Evolutionary conservation across 2,113 vertebrate genomes (phyloP).

Genomic region (Addax nasomaculatus): DNA sequence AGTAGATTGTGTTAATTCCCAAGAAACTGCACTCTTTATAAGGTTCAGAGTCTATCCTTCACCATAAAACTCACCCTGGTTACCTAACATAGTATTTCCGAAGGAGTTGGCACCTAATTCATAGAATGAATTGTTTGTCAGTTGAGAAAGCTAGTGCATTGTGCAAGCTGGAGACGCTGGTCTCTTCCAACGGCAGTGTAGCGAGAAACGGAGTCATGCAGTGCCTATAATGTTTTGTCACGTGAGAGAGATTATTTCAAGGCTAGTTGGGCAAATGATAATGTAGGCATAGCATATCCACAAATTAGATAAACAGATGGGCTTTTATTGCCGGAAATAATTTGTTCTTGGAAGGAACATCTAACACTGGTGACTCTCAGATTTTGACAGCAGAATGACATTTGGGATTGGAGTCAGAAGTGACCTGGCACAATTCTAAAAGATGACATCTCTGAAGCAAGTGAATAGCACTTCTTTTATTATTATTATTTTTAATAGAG

Average conservation of each 20-base stretch:
- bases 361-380: conserved; percentile 48
- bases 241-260: conserved; percentile 33
- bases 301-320: conserved; percentile 60
- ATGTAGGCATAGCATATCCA: conserved; percentile 44
- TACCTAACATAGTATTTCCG: not conserved
- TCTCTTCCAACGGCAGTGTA: not conserved
- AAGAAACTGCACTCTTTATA: not conserved
- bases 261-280: conserved; percentile 43
- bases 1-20: not conserved
- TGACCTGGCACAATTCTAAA: conserved; percentile 6
- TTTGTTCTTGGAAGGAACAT: conserved; percentile 56
- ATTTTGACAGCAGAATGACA: conserved; percentile 45
- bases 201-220: not conserved
- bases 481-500: not conserved
- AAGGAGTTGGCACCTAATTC: not conserved
- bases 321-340: conserved; percentile 51
- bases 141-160: not conserved
- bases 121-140: not conserved
- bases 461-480: not conserved
- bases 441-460: conserved; percentile 1
- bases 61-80: not conserved
- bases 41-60: not conserved
- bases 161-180: not conserved
- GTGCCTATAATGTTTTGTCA: not conserved
- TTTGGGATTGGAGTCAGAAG: conserved; percentile 15